A percentile compares a stretch with the other conserved stretches of the same genome.
These are phyloP conservation scores for Elysia chlorotica DNA, from an alignment of 1,140 invertebrate species.

Conservation along the genomic window DNA sequence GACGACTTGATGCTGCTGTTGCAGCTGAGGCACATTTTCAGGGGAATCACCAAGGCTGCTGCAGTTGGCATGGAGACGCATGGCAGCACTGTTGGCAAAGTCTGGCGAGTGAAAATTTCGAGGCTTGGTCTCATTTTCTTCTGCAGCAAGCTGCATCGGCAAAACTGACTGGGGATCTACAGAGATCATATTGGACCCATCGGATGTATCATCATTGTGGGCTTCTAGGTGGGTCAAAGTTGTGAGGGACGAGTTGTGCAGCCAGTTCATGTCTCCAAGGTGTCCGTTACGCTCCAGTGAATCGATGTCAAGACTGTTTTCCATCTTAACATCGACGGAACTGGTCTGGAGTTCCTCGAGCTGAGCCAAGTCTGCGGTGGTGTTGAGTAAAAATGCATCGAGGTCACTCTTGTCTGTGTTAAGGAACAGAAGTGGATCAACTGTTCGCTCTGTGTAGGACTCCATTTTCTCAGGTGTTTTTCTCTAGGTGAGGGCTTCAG, in stretches of 20 bases:
- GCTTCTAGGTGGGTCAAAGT: constrained; percentile 15
- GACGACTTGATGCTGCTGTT: constrained; percentile 25
- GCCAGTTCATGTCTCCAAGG: constrained; percentile 20
- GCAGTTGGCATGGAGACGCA: constrained; percentile 37
- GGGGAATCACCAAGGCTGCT: constrained; percentile 64
- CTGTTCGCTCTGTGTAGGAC: constrained; percentile 3
- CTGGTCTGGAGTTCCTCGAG: constrained; percentile 15
- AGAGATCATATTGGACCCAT: constrained; percentile 27
- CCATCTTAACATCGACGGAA: constrained; percentile 14
- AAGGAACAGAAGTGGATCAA: constrained; percentile 16
- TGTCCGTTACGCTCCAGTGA: constrained; percentile 13
- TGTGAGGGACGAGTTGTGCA: constrained; percentile 16
- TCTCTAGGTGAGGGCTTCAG: no score
- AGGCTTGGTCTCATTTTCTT: constrained; percentile 10
- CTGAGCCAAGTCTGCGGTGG: constrained; percentile 8
- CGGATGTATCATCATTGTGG: constrained; percentile 23
- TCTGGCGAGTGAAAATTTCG: constrained; percentile 20
- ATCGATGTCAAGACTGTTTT: constrained; percentile 17
- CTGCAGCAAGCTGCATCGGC: constrained; percentile 37
- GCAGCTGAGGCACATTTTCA: constrained; percentile 56
- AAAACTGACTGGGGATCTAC: constrained; percentile 61
- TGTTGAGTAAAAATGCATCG: constrained; percentile 15
- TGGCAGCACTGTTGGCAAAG: constrained; percentile 44
- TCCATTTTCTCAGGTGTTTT: not conserved
- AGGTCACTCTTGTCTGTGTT: constrained; percentile 20